phyloP scores from a whole-genome alignment of 2,888 invertebrate species.

The Amorpha juglandis region DNA sequence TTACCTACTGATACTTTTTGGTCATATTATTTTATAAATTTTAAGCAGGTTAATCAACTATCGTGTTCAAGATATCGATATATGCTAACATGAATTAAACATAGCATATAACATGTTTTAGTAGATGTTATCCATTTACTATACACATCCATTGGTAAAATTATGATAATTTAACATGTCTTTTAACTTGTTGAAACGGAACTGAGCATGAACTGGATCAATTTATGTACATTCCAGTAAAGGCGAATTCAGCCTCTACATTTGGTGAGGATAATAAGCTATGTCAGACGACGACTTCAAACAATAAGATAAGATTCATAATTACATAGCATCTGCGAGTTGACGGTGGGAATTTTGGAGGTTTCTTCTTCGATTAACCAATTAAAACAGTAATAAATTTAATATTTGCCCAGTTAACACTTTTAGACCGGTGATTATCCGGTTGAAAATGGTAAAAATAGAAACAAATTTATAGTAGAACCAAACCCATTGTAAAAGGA shows the following conservation, averaged over 20 bases:
- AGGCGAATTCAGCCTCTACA: background rate
- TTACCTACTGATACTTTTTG: background rate
- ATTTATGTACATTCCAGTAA: background rate
- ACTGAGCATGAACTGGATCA: background rate
- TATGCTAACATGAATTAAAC: background rate
- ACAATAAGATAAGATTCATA: no score
- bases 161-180: background rate
- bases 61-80: background rate
- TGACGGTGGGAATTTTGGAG: no score
- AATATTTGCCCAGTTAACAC: no score
- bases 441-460: no score
- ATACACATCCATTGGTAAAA: background rate
- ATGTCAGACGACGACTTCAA: no score
- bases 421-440: no score
- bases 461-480: no score
- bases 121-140: background rate
- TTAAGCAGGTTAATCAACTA: background rate
- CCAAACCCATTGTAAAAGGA: no score
- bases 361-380: no score
- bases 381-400: no score
- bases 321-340: no score
- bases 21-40: background rate
- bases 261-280: background rate
- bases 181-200: background rate
- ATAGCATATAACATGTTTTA: constrained; percentile 1